These are phyloP conservation scores for Procambarus virginalis DNA, from an alignment of 1,140 invertebrate species.

Conservation along the genomic window DNA sequence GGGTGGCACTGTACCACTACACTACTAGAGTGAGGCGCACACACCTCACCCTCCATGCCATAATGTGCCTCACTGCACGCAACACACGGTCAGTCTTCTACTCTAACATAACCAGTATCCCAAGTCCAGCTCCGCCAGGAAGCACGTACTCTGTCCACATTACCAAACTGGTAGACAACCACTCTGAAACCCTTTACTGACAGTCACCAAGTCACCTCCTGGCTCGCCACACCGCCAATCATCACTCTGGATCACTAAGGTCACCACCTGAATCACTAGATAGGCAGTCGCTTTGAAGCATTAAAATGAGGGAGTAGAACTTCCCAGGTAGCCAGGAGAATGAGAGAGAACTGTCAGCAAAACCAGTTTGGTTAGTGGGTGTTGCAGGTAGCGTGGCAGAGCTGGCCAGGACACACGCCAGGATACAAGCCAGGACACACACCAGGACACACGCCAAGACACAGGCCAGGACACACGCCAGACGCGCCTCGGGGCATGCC, in stretches of 20 bases:
- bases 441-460: no score
- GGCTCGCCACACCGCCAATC: not conserved
- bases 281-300: not conserved
- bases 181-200: not conserved
- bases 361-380: not conserved
- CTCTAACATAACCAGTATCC: not conserved
- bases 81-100: not conserved
- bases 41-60: no score
- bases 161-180: not conserved
- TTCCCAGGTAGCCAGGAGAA: not conserved
- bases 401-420: no score
- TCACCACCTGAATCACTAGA: no score
- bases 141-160: not conserved
- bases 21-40: not conserved
- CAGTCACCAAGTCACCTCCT: not conserved
- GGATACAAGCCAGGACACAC: no score
- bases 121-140: not conserved
- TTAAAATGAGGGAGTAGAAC: no score
- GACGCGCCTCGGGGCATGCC: not conserved
- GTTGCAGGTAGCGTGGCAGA: not conserved
- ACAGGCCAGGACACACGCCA: not conserved
- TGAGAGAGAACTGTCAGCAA: not conserved
- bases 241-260: not conserved
- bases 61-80: not conserved
- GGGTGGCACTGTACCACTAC: not conserved